Conservation (phyloP, 2,113 vertebrate species). For the Ascaphus truei region DNA sequence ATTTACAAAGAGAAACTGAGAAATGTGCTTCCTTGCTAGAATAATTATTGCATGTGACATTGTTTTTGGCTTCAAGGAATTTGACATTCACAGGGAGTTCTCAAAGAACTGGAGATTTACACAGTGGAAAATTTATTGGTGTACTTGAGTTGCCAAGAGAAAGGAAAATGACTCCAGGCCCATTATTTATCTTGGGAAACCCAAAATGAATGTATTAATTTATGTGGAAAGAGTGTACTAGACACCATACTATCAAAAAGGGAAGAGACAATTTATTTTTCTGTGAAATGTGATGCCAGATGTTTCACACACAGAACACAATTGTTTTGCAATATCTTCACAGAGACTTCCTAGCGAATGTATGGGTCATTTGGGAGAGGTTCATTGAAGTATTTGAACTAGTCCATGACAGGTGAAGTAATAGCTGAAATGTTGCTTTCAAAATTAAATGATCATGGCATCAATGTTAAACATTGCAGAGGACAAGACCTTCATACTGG, state of each 20-base stretch:
- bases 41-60: not conserved
- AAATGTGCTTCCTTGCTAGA: not conserved
- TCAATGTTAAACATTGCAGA: no score
- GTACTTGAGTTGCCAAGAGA: not conserved
- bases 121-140: not conserved
- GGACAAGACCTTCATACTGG: no score
- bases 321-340: slow-evolving; percentile 15
- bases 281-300: not conserved
- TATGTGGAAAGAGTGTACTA: not conserved
- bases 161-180: not conserved
- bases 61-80: not conserved
- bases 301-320: slow-evolving; percentile 2
- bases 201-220: not conserved
- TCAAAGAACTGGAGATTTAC: not conserved
- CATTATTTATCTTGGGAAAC: not conserved
- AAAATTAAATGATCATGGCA: no score
- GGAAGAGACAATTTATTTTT: not conserved
- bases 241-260: not conserved
- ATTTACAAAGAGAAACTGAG: no score
- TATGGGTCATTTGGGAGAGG: not conserved
- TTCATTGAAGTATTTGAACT: not conserved
- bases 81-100: not conserved
- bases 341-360: not conserved
- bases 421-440: not conserved
- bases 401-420: not conserved